Evolutionary conservation across 2,113 vertebrate species (phyloP), one percentile per base, ranked within the genome.

Genomic region (Poeciliopsis retropinna): DNA sequence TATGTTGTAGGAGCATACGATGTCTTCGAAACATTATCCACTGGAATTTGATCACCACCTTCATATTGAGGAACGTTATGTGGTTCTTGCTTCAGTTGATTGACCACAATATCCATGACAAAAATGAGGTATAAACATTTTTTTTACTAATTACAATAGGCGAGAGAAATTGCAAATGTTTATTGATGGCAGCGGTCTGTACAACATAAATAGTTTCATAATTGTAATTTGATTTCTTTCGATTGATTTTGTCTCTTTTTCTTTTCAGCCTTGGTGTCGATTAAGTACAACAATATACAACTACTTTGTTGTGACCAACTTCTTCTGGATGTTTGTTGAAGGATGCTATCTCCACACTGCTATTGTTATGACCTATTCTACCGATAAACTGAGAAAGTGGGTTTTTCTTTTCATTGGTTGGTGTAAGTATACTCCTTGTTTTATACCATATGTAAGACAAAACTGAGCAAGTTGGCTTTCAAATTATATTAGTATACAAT

Each of bases 281-380:
- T 95, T 98, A 34, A 95, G 98, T 77, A 99, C 97, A 2, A 96
- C 97, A 1, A 90, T 98, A 89, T 99, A 98, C 93, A 99, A 99
- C 91, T 99, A 99, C 78, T 99, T 99, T 73, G 96, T 99, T 94
- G 97, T 99, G 90, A 99, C 98, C 34, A 99, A 99, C 89, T 99
- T 99, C 89, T 99, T 99, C 94, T 99, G 98, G 98, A 99, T 99
- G 98, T 99, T 99, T 70, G 98, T 97, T 51, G 98, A 99, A 89
- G 98, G 98, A 76, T 99, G 97, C 88, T 99, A 99, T 90, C 96
- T 99, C 31, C 98, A 99, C 91, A 99, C 97, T 0, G 98, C 97
- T 47, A 96, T 99, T 13, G 98, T 97, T 63, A 97, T 99, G 98
- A 97, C 98, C n/a, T 99, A 99, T 79, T 99, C 97, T 41, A 99